A percentile compares a stretch with the other conserved stretches of the same genome.
phyloP scores from a whole-genome alignment of 2,888 invertebrate species.

The Hoplodrina blanda region DNA sequence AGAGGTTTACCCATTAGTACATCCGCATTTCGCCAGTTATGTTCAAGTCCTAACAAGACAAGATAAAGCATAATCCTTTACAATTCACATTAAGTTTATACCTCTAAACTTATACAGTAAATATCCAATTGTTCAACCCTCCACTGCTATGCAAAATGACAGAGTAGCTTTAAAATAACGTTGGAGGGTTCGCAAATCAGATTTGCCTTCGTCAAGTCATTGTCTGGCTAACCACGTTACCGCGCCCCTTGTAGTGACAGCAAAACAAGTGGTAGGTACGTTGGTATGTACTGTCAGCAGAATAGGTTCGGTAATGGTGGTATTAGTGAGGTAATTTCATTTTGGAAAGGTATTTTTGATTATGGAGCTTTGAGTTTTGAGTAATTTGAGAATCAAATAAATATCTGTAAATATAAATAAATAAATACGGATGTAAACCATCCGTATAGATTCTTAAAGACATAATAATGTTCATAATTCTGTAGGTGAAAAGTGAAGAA shows the following conservation, averaged over 20 bases:
- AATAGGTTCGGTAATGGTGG: slow-evolving; percentile 45
- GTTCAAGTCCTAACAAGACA: too few relatives aligned
- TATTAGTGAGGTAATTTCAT: slow-evolving; percentile 45
- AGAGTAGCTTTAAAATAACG: slow-evolving; percentile 89
- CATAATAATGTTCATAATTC: too few relatives aligned
- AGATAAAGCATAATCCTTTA: slow-evolving; percentile 42
- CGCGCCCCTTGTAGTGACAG: slow-evolving; percentile 75
- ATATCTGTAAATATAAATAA: too few relatives aligned
- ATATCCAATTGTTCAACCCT: slow-evolving; percentile 58
- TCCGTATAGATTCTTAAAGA: too few relatives aligned
- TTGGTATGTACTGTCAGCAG: slow-evolving; percentile 38
- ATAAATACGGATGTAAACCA: too few relatives aligned
- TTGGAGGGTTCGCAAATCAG: slow-evolving; percentile 87
- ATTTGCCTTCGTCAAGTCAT: slow-evolving; percentile 90
- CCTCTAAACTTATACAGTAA: slow-evolving; percentile 57
- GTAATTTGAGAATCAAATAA: too few relatives aligned
- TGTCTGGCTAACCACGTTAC: slow-evolving; percentile 87
- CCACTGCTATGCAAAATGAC: slow-evolving; percentile 84
- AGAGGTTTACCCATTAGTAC: too few relatives aligned
- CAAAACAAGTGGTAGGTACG: slow-evolving; percentile 65
- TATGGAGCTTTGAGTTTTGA: neutral
- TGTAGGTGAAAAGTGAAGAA: too few relatives aligned
- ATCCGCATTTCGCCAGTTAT: too few relatives aligned
- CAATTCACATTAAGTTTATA: slow-evolving; percentile 41
- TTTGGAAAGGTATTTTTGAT: slow-evolving; percentile 19